Evolutionary conservation across 2,797 vertebrate genomes (phyloP).

Genomic region (Astyanax mexicanus): DNA sequence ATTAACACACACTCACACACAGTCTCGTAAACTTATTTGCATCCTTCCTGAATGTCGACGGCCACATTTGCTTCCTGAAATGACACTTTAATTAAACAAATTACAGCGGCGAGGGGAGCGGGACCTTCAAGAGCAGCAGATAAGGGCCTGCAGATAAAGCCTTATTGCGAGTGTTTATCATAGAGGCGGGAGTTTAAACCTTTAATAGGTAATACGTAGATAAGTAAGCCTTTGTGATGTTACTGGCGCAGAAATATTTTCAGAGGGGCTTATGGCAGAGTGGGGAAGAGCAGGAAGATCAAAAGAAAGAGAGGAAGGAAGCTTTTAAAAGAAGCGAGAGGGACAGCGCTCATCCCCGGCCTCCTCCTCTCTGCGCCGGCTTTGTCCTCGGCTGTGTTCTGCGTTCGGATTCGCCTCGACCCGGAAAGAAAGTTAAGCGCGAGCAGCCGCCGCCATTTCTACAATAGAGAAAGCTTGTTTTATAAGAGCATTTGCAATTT

Average conservation of each 20-base stretch:
- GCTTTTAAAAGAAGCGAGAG: slow-evolving; percentile 54
- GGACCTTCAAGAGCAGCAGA: slow-evolving; percentile 81
- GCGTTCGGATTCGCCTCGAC: slow-evolving; percentile 39
- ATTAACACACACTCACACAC: slow-evolving; percentile 23
- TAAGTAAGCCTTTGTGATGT: slow-evolving; percentile 86
- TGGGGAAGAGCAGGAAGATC: slow-evolving; percentile 24
- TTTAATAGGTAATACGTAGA: slow-evolving; percentile 87
- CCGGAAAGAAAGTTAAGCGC: slow-evolving; percentile 34
- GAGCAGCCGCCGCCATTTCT: slow-evolving; percentile 48
- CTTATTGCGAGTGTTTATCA: slow-evolving; percentile 85
- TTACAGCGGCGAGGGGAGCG: slow-evolving; percentile 77
- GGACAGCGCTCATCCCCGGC: slow-evolving; percentile 62
- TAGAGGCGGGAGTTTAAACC: slow-evolving; percentile 80
- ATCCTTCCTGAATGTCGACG: slow-evolving; percentile 61
- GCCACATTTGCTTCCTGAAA: slow-evolving; percentile 80
- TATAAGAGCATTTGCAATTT: slow-evolving; percentile 72
- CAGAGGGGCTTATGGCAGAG: slow-evolving; percentile 58
- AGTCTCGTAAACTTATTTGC: slow-evolving; percentile 77
- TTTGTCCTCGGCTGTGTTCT: slow-evolving; percentile 57
- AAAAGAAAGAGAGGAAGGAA: slow-evolving; percentile 58
- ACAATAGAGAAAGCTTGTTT: slow-evolving; percentile 59
- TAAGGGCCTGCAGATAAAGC: slow-evolving; percentile 79
- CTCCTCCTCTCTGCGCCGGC: slow-evolving; percentile 41
- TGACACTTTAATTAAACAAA: slow-evolving; percentile 89
- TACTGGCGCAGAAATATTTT: slow-evolving; percentile 80